Evolutionary conservation across 2,888 invertebrate genomes (phyloP).

Genomic region (Platerodrilus igneus): DNA sequence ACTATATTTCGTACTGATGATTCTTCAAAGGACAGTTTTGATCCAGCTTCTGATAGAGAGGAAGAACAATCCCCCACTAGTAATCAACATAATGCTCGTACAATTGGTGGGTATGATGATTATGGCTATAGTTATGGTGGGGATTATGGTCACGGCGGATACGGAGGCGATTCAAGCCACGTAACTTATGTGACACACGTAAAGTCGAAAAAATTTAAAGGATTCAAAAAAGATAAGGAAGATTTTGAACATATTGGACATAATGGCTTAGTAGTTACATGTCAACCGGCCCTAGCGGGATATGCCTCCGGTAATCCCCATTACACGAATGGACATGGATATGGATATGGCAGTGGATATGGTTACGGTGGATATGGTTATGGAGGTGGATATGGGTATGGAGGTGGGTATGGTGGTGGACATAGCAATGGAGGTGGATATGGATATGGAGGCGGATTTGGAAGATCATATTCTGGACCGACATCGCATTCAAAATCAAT

Average conservation of each 20-base stretch:
- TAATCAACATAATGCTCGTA: constrained; percentile 7
- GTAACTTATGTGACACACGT: constrained; percentile 21
- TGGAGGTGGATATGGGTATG: constrained; percentile 13
- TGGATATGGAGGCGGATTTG: constrained; percentile 16
- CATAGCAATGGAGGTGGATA: constrained; percentile 9
- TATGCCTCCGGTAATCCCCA: constrained; percentile 36
- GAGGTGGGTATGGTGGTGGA: constrained; percentile 3
- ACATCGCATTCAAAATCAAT: constrained; percentile 14
- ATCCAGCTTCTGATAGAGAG: constrained; percentile 14
- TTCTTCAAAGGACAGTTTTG: constrained; percentile 22
- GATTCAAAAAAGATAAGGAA: constrained; percentile 16
- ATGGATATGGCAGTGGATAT: constrained; percentile 7
- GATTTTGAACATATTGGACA: constrained; percentile 29
- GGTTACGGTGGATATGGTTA: constrained; percentile 24
- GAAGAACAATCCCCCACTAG: too few relatives aligned
- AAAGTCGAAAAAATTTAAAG: constrained; percentile 21
- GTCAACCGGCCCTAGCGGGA: constrained; percentile 46
- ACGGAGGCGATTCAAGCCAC: constrained; percentile 12
- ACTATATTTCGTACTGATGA: constrained; percentile 24
- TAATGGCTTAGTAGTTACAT: constrained; percentile 45
- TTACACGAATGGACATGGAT: constrained; percentile 11
- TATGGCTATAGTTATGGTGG: constrained; percentile 10
- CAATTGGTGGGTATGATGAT: constrained; percentile 7
- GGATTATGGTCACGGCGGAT: constrained; percentile 4
- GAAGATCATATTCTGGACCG: constrained; percentile 17